phyloP scores from a whole-genome alignment of 2,888 invertebrate species.

The Microlaimidae sp. region DNA sequence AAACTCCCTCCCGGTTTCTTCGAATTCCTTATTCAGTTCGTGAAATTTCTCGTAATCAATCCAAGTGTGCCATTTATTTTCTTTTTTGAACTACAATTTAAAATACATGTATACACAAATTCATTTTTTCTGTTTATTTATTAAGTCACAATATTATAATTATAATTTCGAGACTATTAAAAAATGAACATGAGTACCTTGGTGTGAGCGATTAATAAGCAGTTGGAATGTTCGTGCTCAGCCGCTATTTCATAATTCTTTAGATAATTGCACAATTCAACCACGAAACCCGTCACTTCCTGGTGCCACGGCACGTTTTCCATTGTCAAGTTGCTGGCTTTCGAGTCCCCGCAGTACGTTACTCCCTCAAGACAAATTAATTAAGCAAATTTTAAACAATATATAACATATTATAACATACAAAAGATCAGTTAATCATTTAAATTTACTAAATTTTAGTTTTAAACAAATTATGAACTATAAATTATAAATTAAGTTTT shows the following conservation, averaged over 20 bases:
- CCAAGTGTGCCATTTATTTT: conserved; percentile 46
- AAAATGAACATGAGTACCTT: conserved; percentile 35
- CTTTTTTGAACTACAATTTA: conserved; percentile 39
- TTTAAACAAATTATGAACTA: too few species aligned
- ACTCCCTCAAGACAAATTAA: conserved; percentile 46
- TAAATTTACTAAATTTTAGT: too few species aligned
- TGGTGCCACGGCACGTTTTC: conserved; percentile 48
- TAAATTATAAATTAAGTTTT: too few species aligned
- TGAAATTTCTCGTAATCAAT: conserved; percentile 46
- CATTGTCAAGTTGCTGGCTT: conserved; percentile 44
- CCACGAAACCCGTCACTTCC: conserved; percentile 35
- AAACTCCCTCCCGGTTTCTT: conserved; percentile 37
- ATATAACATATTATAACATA: too few species aligned
- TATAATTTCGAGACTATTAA: neutral
- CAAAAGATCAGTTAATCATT: too few species aligned
- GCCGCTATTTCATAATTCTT: conserved; percentile 43
- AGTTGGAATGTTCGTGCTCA: conserved; percentile 48
- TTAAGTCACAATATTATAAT: neutral
- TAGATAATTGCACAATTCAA: conserved; percentile 38
- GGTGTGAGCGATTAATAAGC: conserved; percentile 44
- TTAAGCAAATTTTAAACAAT: too few species aligned
- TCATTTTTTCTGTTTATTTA: neutral
- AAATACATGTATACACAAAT: conserved; percentile 9
- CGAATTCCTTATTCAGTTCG: conserved; percentile 37
- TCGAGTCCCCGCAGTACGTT: conserved; percentile 46